Conservation (phyloP, 2,888 invertebrate species). For the Aethes cnicana region DNA sequence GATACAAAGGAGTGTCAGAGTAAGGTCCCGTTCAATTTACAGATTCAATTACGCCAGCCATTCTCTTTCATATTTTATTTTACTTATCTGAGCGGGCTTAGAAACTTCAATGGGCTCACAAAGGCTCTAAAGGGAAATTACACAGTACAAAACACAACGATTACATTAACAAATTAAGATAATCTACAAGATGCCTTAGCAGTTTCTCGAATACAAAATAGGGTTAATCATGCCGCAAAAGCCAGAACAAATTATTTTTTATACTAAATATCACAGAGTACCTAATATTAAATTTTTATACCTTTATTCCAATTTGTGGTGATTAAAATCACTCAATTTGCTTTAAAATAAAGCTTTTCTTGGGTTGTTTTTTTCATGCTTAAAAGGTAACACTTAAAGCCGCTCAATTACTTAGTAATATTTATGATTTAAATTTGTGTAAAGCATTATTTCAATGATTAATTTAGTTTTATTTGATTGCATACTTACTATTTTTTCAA, state of each 20-base stretch:
- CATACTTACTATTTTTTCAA: no score
- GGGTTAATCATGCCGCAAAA: background rate
- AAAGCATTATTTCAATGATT: no score
- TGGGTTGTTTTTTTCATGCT: no score
- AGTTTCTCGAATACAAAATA: slow-evolving; percentile 12
- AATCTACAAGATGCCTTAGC: slow-evolving; percentile 21
- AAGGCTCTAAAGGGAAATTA: slow-evolving; percentile 27
- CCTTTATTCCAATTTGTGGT: background rate
- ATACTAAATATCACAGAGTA: no score
- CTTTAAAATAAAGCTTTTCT: no score
- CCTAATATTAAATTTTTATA: no score
- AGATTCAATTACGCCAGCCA: slow-evolving; percentile 25
- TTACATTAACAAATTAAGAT: slow-evolving; percentile 30
- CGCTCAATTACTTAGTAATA: no score
- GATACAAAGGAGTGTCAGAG: slow-evolving; percentile 1
- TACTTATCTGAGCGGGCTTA: slow-evolving; percentile 15
- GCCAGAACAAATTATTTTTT: slow-evolving; percentile 7
- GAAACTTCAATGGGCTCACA: slow-evolving; percentile 9
- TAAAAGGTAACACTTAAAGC: no score
- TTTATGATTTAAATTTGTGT: no score
- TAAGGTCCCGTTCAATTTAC: slow-evolving; percentile 18
- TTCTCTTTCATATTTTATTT: slow-evolving; percentile 23
- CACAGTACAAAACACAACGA: slow-evolving; percentile 26
- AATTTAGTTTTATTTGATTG: no score
- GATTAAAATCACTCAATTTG: no score